phyloP scores from a whole-genome alignment of 2,888 invertebrate genomes.

The Pseudeuparius sepicola region DNA sequence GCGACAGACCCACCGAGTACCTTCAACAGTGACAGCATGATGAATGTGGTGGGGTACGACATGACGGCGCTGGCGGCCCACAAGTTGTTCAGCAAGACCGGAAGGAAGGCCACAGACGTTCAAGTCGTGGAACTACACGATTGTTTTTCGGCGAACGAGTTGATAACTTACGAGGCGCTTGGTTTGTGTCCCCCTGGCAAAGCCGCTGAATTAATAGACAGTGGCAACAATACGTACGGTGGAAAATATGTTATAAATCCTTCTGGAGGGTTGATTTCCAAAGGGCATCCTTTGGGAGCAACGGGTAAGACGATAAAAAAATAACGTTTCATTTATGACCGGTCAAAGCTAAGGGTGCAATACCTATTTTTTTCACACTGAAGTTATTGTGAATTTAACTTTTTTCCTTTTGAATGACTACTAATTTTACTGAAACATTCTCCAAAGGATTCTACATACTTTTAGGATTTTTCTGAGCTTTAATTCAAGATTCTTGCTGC shows the following conservation, averaged over 20 bases:
- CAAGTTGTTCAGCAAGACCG: conserved; percentile 63
- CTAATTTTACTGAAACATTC: too few species aligned
- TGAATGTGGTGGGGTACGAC: conserved; percentile 80
- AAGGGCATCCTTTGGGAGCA: conserved; percentile 89
- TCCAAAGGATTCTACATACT: too few species aligned
- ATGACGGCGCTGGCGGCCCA: conserved; percentile 82
- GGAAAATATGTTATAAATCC: conserved; percentile 90
- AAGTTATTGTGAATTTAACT: too few species aligned
- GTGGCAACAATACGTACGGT: conserved; percentile 94
- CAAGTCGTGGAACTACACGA: conserved; percentile 96
- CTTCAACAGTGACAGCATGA: conserved; percentile 49
- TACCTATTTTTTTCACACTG: too few species aligned
- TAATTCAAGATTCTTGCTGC: too few species aligned
- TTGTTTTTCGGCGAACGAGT: conserved; percentile 95
- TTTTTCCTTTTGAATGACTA: too few species aligned
- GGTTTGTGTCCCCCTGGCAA: conserved; percentile 84
- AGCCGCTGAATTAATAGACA: conserved; percentile 85
- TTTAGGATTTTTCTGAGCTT: too few species aligned
- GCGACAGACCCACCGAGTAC: conserved; percentile 48
- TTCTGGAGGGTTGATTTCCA: conserved; percentile 97
- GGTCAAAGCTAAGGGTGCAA: too few species aligned
- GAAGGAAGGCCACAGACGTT: conserved; percentile 67
- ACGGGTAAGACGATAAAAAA: too few species aligned
- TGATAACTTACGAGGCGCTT: conserved; percentile 94
- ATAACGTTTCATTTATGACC: too few species aligned